Evolutionary conservation across 2,113 vertebrate genomes (phyloP).

Genomic region (Callithrix jacchus): DNA sequence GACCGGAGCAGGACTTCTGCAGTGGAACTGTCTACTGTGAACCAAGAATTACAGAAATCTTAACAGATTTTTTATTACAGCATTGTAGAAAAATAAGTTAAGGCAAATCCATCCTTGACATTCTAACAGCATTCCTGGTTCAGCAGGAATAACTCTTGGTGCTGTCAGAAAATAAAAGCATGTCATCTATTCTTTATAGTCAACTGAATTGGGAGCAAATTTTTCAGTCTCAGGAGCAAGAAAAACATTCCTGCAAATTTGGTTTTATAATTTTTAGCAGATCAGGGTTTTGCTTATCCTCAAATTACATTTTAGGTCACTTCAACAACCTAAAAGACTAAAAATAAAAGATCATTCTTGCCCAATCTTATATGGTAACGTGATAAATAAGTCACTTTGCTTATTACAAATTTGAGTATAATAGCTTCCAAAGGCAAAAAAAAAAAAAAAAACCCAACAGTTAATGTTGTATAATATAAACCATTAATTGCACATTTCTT

Average conservation of each 20-base stretch:
- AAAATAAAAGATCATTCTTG: conserved; percentile 42
- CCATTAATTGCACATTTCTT: background rate
- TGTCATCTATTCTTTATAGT: conserved; percentile 43
- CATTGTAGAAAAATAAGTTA: conserved; percentile 28
- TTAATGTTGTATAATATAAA: background rate
- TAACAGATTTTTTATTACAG: background rate
- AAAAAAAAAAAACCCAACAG: too few species aligned
- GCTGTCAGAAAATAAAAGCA: conserved; percentile 19
- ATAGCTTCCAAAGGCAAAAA: background rate
- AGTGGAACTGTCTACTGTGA: background rate
- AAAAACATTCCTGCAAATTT: background rate
- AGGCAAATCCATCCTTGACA: conserved; percentile 43
- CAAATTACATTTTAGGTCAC: conserved; percentile 17
- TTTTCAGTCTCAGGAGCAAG: background rate
- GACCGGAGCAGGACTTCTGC: background rate
- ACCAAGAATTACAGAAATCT: background rate
- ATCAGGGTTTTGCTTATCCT: background rate
- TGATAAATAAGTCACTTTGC: background rate
- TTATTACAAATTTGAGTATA: background rate
- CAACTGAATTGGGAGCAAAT: background rate
- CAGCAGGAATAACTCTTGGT: background rate
- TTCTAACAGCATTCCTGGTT: background rate
- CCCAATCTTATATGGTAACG: background rate
- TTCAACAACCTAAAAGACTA: background rate
- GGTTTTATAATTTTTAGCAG: background rate